Evolutionary conservation across 2,113 vertebrate genomes (phyloP), one percentile per base, ranked within the genome.

Genomic region (Eudyptes chrysolophus): DNA sequence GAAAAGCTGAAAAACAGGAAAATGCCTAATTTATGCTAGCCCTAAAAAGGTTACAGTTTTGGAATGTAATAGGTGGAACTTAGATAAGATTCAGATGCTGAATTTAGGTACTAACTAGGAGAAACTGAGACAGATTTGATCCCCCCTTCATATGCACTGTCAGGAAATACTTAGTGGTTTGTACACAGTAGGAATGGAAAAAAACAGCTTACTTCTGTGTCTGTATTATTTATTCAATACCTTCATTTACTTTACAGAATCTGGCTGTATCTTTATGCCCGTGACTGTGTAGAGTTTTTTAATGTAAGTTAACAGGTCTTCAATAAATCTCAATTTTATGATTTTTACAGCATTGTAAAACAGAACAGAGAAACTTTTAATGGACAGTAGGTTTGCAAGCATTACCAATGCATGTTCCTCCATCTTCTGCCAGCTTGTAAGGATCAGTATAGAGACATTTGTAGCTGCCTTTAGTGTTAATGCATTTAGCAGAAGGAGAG

Each of bases 391-490:
- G 32, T 54, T 92, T 44, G 61, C 49, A 71, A 10, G 36, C 58
- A 96, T 96, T 96, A 98, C 97, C 97, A 61, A 84, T 42, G 14
- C 98, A 98, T 20, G 92, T 96, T 74, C 89, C 96, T 60, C 96
- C 89, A 48, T 98, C 97, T 42, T 98, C 97, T n/a, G 87, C 86
- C n/a, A 96, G 64, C 60, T 95, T 81, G 9, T 97, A 87, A 8
- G 97, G 92, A 87, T 98, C 97, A 1, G 42, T 38, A 54, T 92
- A 97, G 70, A 96, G 40, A 72, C 98, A 99, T 54, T 60, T 94
- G 92, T 98, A 98, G 94, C 98, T 77, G 27, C 98, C 98, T 81
- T 89, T 88, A 38, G 97, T 98, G 95, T 99, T 98, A 92, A 89
- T 76, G 71, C 98, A 98, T 46, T 42, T 76, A 34, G 98, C 97